Conservation (phyloP, 2,113 vertebrate genomes). For the Candoia aspera region DNA sequence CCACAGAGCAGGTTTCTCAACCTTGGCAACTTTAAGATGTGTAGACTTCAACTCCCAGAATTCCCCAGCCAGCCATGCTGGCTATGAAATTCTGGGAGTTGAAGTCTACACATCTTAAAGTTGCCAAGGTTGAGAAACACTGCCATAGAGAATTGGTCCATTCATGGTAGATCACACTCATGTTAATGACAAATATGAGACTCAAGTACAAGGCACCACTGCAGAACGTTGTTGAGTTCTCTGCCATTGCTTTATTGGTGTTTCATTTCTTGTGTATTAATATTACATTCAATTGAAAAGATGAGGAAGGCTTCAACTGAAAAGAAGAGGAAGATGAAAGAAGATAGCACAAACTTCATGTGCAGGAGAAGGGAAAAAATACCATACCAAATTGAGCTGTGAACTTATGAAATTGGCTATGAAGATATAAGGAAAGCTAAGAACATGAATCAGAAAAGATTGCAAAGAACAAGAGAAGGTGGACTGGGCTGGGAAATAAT, state of each 20-base stretch:
- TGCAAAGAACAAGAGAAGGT: neutral
- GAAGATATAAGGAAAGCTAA: neutral
- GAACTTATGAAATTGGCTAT: neutral
- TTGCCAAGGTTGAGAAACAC: no score
- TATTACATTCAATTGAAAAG: neutral
- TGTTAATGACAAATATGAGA: neutral
- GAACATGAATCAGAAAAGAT: neutral
- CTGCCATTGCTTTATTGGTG: neutral
- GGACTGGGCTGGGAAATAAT: neutral
- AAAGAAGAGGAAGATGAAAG: neutral
- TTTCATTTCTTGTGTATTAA: neutral
- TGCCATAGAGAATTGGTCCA: neutral
- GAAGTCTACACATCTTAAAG: no score
- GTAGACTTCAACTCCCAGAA: no score
- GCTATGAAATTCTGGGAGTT: no score
- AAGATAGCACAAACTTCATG: neutral
- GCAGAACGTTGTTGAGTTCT: neutral
- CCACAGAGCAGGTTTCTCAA: no score
- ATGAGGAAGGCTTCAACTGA: neutral
- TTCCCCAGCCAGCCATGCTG: no score
- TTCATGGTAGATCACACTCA: neutral
- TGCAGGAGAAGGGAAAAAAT: neutral
- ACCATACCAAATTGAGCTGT: neutral
- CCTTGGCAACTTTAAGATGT: no score
- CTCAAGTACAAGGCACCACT: neutral